A percentile compares a stretch with the other conserved stretches of the same genome.
These are phyloP conservation scores for Tryphoninae sp. DNA, from an alignment of 2,888 invertebrate genomes.

Conservation along the genomic window DNA sequence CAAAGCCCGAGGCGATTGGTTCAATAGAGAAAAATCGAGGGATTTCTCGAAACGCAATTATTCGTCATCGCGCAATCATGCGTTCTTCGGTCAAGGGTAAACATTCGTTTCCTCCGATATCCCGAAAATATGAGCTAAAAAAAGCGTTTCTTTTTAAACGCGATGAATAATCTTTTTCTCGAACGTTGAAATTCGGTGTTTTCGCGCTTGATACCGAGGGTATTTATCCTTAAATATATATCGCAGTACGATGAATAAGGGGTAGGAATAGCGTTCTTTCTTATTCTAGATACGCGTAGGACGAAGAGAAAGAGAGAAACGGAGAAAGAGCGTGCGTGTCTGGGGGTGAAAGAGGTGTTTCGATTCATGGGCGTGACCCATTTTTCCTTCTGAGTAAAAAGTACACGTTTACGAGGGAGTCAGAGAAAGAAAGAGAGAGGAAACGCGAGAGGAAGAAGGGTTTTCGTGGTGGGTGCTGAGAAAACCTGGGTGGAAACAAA, in stretches of 20 bases:
- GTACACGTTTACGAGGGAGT: neutral
- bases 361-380: slow-evolving; percentile 53
- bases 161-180: no score
- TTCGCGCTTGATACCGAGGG: neutral
- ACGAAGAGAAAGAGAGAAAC: neutral
- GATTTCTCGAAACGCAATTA: no score
- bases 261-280: neutral
- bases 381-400: slow-evolving; percentile 43
- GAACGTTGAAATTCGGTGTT: no score
- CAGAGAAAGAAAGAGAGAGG: no score
- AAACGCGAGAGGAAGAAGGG: neutral
- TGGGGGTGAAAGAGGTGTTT: neutral
- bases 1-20: no score
- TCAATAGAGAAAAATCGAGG: no score
- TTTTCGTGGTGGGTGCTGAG: neutral
- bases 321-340: neutral
- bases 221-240: neutral
- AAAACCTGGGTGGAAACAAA: slow-evolving; percentile 33
- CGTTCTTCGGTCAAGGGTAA: no score
- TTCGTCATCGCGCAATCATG: no score
- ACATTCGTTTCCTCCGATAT: no score
- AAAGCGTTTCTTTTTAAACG: no score
- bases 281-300: neutral
- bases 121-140: no score
- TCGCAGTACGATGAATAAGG: neutral